Conservation (phyloP, 1,140 invertebrate species). For the Hylaeus volcanicus region DNA sequence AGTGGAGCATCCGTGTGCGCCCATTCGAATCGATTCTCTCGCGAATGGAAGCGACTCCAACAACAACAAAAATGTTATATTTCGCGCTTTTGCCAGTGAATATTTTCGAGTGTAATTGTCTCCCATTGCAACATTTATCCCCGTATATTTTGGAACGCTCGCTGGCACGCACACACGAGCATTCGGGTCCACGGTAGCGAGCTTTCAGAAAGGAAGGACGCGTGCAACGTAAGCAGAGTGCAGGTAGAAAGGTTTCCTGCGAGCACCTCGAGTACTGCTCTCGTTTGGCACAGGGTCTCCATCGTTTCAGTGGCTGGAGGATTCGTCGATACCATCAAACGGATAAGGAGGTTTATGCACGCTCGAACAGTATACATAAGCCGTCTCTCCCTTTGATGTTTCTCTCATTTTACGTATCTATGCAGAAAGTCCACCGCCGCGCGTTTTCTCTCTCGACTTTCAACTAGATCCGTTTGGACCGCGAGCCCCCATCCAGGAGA, state of each 20-base stretch:
- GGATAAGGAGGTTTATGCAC: slow-evolving; percentile 36
- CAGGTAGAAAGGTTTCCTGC: slow-evolving; percentile 23
- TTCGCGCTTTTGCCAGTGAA: background rate
- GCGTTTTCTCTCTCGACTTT: slow-evolving; percentile 4
- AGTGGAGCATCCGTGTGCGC: no score
- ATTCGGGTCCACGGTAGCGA: background rate
- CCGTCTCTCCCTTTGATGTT: slow-evolving; percentile 28
- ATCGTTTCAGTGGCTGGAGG: slow-evolving; percentile 32
- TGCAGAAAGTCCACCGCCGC: slow-evolving; percentile 42
- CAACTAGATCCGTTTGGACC: slow-evolving; percentile 45
- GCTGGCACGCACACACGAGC: background rate
- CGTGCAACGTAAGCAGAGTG: slow-evolving; percentile 24
- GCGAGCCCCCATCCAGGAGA: background rate
- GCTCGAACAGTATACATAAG: background rate
- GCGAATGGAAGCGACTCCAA: no score
- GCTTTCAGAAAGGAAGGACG: background rate
- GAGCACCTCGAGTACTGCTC: slow-evolving; percentile 43
- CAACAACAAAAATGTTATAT: no score
- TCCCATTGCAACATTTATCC: background rate
- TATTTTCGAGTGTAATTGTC: background rate
- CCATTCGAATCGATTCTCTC: no score
- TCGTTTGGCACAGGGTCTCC: slow-evolving; percentile 43
- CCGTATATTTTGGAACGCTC: background rate
- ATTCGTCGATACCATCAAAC: slow-evolving; percentile 43
- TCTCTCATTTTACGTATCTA: slow-evolving; percentile 15